Conservation (phyloP, 2,888 invertebrate genomes). For the Schizaphis graminum region DNA sequence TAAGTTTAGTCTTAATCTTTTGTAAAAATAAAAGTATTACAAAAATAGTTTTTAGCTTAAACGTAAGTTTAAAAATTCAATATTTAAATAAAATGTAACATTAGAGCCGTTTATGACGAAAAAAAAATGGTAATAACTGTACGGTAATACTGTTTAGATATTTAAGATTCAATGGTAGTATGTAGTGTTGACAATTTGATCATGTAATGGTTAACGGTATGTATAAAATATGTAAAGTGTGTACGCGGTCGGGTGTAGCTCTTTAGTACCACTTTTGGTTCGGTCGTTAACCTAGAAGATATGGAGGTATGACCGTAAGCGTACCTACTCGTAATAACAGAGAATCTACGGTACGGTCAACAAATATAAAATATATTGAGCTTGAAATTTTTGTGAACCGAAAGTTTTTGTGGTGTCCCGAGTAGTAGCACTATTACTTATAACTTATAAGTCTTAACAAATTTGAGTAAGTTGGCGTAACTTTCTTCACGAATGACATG, state of each 20-base stretch:
- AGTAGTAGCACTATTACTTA: background rate
- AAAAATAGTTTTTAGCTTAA: background rate
- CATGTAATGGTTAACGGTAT: background rate
- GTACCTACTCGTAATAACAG: background rate
- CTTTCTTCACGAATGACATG: no score
- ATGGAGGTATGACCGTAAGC: background rate
- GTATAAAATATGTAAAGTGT: background rate
- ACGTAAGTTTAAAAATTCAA: background rate
- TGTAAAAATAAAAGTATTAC: background rate
- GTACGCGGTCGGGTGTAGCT: no score
- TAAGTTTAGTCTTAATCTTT: background rate
- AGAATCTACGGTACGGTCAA: background rate
- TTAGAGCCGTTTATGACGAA: background rate
- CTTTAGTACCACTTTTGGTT: no score
- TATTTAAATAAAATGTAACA: background rate
- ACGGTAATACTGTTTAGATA: background rate
- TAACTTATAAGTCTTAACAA: background rate
- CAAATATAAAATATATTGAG: background rate
- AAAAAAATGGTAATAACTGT: background rate
- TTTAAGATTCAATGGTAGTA: background rate
- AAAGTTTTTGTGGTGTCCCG: background rate
- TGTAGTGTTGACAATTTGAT: background rate
- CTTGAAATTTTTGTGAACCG: background rate
- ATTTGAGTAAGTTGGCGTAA: background rate
- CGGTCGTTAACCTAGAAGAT: background rate